Percentiles rank a stretch among this genome's conserved stretches.
Conservation (phyloP, 2,113 vertebrate genomes). For the human region GRCh38 chr7:114086001-114086500, state of each 20-base stretch:
- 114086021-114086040: conserved; percentile 78
- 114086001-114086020: not conserved
- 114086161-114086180: conserved; percentile 75
- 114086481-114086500: conserved; percentile 16
- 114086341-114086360: conserved; percentile 82
- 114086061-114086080: conserved; percentile 64
- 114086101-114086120: not conserved
- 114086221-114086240: conserved; percentile 59
- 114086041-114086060: conserved; percentile 23
- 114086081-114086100: conserved; percentile 26
- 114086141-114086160: conserved; percentile 83
- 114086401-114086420: conserved; percentile 66
- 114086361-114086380: conserved; percentile 52
- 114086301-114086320: conserved; percentile 78
- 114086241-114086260: not conserved
- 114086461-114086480: not conserved
- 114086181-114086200: conserved; percentile 87
- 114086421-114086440: conserved; percentile 50
- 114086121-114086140: conserved; percentile 65
- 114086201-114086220: conserved; percentile 58
- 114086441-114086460: conserved; percentile 25
- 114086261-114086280: not conserved
- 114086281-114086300: conserved; percentile 71
- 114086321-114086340: conserved; percentile 84
- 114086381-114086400: conserved; percentile 40